phyloP scores from a whole-genome alignment of 2,888 invertebrate genomes.

The Yponomeuta plumbellus region DNA sequence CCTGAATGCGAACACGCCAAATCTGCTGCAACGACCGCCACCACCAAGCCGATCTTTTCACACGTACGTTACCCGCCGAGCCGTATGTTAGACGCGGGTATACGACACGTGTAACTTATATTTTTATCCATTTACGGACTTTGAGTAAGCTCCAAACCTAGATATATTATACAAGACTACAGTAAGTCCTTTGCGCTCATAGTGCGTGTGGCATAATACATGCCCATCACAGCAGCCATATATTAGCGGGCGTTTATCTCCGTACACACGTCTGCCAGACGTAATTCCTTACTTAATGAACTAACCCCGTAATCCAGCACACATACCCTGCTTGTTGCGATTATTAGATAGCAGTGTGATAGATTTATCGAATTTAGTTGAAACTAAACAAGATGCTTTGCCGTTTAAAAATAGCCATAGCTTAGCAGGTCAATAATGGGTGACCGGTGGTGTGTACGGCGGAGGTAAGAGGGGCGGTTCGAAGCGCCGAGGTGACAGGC shows the following conservation, averaged over 20 bases:
- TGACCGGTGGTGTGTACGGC: background rate
- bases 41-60: conserved; percentile 17
- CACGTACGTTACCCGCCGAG: conserved; percentile 14
- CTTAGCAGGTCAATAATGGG: background rate
- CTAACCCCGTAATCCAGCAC: background rate
- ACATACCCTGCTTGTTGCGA: background rate
- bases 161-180: background rate
- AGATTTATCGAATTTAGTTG: background rate
- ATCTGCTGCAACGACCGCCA: conserved; percentile 30
- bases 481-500: conserved; percentile 66
- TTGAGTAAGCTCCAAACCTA: background rate
- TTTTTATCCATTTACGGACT: conserved; percentile 8
- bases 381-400: background rate
- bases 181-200: background rate
- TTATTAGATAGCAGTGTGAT: background rate
- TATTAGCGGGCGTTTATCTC: background rate
- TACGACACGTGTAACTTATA: conserved; percentile 12
- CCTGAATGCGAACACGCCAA: conserved; percentile 52
- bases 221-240: background rate
- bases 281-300: background rate
- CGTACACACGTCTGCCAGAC: background rate
- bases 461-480: conserved; percentile 41
- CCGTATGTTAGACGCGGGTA: conserved; percentile 7
- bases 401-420: conserved; percentile 1
- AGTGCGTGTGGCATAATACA: background rate